phyloP scores from a whole-genome alignment of 2,113 vertebrate genomes.

The Trogon surrucura region DNA sequence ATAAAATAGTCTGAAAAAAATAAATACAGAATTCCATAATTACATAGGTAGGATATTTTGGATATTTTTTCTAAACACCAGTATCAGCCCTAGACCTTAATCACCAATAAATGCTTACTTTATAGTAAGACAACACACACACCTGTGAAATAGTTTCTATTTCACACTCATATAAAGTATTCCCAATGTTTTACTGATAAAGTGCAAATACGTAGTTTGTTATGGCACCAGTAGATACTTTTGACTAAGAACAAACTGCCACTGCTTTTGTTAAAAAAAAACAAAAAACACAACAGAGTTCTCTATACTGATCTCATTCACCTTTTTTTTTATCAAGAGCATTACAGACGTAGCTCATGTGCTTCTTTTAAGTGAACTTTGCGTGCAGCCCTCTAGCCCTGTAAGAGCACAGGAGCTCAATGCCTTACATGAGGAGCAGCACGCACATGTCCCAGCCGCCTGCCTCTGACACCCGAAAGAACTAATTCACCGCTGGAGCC shows the following conservation, averaged over 20 bases:
- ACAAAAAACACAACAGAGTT: neutral
- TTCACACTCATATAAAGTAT: neutral
- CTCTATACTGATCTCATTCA: neutral
- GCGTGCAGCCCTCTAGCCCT: neutral
- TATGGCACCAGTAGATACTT: neutral
- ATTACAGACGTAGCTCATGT: fast-evolving
- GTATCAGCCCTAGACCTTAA: neutral
- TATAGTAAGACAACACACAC: neutral
- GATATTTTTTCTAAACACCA: neutral
- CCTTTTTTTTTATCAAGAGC: neutral
- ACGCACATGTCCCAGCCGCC: neutral
- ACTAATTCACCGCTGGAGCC: neutral
- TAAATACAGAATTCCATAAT: neutral
- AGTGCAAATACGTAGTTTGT: neutral
- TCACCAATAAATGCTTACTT: neutral
- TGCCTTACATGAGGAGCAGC: fast-evolving
- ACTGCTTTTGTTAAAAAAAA: neutral
- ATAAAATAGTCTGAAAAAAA: neutral
- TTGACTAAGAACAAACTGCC: neutral
- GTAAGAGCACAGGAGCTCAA: neutral
- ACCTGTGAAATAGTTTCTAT: neutral
- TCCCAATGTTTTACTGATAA: neutral
- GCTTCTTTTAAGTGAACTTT: neutral
- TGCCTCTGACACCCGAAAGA: neutral
- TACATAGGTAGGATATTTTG: neutral